A percentile compares a stretch with the other conserved stretches of the same genome.
Evolutionary conservation across 2,797 vertebrate species (phyloP).

Genomic region (Poecilia picta): DNA sequence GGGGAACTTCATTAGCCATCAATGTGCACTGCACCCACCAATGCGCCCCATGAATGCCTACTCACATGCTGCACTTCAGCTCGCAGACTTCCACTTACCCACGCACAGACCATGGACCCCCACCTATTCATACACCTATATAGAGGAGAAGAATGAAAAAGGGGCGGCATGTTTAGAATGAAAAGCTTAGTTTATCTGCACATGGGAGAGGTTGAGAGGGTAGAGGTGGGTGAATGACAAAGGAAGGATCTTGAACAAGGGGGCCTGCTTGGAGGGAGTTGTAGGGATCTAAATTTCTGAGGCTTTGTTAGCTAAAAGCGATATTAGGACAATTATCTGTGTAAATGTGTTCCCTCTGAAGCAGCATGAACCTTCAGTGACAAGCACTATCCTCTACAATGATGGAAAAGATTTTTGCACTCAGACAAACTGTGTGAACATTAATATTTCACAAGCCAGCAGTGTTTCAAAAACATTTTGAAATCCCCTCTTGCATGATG

Average conservation of each 20-base stretch:
- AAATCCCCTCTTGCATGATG: not conserved
- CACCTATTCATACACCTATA: constrained; percentile 70
- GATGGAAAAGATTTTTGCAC: constrained; percentile 11
- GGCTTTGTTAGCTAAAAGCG: constrained; percentile 46
- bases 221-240: constrained; percentile 64
- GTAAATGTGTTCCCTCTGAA: constrained; percentile 22
- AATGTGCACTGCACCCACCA: constrained; percentile 57
- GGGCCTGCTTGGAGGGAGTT: constrained; percentile 39
- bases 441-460: constrained; percentile 1
- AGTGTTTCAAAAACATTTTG: constrained; percentile 1
- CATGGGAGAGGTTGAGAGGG: constrained; percentile 54
- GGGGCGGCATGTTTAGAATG: constrained; percentile 65
- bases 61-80: constrained; percentile 68
- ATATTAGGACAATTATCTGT: constrained; percentile 40
- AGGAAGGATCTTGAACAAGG: constrained; percentile 54
- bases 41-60: constrained; percentile 59
- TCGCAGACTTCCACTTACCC: constrained; percentile 67
- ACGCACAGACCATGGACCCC: constrained; percentile 60
- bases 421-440: constrained; percentile 9
- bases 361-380: constrained; percentile 60
- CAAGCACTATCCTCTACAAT: constrained; percentile 25
- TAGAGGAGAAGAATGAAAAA: constrained; percentile 43
- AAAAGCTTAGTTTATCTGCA: constrained; percentile 53
- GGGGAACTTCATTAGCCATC: constrained; percentile 77
- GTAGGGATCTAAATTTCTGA: constrained; percentile 43